Evolutionary conservation across 2,797 vertebrate species (phyloP), one percentile per base, ranked within the genome.

Genomic region (Lagodon rhomboides): DNA sequence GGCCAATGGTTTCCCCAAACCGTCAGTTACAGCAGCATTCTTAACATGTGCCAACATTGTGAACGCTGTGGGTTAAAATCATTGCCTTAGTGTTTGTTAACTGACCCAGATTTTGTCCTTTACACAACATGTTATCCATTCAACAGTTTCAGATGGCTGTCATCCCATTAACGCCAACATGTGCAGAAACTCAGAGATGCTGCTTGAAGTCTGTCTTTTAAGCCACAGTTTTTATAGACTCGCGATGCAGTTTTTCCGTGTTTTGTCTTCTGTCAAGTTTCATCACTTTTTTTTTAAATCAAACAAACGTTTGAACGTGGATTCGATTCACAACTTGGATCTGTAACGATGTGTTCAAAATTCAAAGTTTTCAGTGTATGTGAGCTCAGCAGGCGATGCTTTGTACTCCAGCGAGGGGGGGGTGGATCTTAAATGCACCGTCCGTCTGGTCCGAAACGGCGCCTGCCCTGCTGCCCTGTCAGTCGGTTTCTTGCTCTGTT

Each of bases 1-100:
- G 60, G 23, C 59, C 49, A 68, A 68, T 16, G 65, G n/a, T 44
- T n/a, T 46, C 18, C 59, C 20, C 18, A 47, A 4, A 47, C 43
- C 70, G 9, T 50, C 3, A 46, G 58, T 54, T 25, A 22, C n/a
- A 38, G 20, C 25, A 7, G 3, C 12, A 9, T 66, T 68, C 73
- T 73, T 34, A 76, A 73, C 17, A 68, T 68, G 67, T 63, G 12
- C 61, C 65, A 67, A 23, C 23, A 22, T 71, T 59, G 16, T 23
- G 27, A 12, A 62, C 15, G 71, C 46, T 64, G 30, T 65, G 7
- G 44, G 20, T 27, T 60, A 1, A 46, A 67, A 67, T 44, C n/a
- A 17, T 20, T 51, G n/a, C 22, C 20, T 75, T 16, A 41, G 6
- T 68, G 13, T 12, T 51, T 27, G 38, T 61, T 56, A 66, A 62